Conservation (phyloP, 2,113 vertebrate genomes). For the Microtus oregoni region DNA sequence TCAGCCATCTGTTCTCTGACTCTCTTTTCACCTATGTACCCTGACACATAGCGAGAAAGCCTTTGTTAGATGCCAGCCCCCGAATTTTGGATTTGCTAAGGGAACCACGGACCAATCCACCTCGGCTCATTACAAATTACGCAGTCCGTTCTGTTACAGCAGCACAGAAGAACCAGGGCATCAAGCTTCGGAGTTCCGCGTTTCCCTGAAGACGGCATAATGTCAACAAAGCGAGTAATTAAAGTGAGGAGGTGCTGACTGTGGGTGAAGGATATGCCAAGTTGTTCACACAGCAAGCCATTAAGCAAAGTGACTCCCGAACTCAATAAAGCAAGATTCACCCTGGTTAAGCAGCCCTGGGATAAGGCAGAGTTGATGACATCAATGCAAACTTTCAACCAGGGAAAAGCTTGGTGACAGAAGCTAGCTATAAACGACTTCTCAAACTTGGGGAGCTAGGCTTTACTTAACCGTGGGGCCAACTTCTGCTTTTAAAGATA, state of each 20-base stretch:
- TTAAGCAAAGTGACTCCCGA: conserved; percentile 67
- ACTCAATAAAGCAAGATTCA: conserved; percentile 51
- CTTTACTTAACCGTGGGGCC: not conserved
- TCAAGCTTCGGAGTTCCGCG: conserved; percentile 39
- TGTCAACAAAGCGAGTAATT: conserved; percentile 70
- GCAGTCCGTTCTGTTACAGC: not conserved
- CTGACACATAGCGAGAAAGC: not conserved
- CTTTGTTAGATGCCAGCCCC: not conserved
- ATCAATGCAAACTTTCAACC: conserved; percentile 46
- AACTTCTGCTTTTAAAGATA: not conserved
- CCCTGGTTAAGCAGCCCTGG: conserved; percentile 49
- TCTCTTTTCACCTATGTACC: not conserved
- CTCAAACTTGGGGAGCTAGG: not conserved
- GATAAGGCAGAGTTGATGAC: conserved; percentile 46
- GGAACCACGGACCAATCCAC: not conserved
- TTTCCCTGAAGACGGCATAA: conserved; percentile 41
- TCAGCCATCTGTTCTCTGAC: not conserved
- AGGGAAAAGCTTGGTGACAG: not conserved
- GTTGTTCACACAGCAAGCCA: conserved; percentile 69
- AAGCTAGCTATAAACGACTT: not conserved
- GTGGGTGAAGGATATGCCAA: conserved; percentile 39
- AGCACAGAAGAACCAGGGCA: not conserved
- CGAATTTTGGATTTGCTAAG: not conserved
- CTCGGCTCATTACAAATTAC: not conserved
- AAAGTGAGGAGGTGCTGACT: conserved; percentile 59